Percentiles rank a stretch among this genome's conserved stretches.
Evolutionary conservation across 2,888 invertebrate species (phyloP).

Genomic region (Melikaiella ostensackeni): DNA sequence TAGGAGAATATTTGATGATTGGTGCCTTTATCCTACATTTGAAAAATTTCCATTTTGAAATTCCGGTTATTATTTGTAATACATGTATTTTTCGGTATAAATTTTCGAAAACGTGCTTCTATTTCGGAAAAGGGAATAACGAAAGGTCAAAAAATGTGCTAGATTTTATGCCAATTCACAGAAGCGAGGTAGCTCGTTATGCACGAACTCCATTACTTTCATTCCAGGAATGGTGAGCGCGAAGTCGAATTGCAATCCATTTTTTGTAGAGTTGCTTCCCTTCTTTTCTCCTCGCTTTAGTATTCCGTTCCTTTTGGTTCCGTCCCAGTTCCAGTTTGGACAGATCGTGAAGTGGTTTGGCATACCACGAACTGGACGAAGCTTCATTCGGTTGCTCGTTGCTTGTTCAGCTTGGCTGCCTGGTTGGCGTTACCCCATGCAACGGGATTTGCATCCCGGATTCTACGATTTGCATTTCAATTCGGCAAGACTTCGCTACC

Average conservation of each 20-base stretch:
- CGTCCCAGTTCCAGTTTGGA: conserved; percentile 56
- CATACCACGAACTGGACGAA: conserved; percentile 53
- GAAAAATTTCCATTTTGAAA: too few species aligned
- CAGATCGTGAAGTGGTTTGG: conserved; percentile 31
- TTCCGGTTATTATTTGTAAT: too few species aligned
- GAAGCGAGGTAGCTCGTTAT: conserved; percentile 64
- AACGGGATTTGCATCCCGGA: conserved; percentile 76
- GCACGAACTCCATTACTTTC: conserved; percentile 72
- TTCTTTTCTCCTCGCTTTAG: conserved; percentile 44
- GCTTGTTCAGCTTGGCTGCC: conserved; percentile 61
- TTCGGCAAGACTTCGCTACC: conserved; percentile 72
- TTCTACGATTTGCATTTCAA: conserved; percentile 77
- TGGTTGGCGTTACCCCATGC: conserved; percentile 70
- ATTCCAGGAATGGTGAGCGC: conserved; percentile 67
- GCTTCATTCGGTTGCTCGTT: conserved; percentile 48
- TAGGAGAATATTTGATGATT: too few species aligned
- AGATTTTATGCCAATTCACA: background rate
- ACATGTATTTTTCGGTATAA: background rate
- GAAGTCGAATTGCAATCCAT: conserved; percentile 74
- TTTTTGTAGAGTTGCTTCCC: conserved; percentile 63
- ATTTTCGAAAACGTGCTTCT: conserved; percentile 35
- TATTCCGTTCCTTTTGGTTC: conserved; percentile 58
- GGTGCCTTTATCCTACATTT: too few species aligned
- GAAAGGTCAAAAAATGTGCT: conserved; percentile 47
- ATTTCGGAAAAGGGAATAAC: conserved; percentile 15